Evolutionary conservation across 2,888 invertebrate species (phyloP).

Genomic region (Clepsis dumicolana): DNA sequence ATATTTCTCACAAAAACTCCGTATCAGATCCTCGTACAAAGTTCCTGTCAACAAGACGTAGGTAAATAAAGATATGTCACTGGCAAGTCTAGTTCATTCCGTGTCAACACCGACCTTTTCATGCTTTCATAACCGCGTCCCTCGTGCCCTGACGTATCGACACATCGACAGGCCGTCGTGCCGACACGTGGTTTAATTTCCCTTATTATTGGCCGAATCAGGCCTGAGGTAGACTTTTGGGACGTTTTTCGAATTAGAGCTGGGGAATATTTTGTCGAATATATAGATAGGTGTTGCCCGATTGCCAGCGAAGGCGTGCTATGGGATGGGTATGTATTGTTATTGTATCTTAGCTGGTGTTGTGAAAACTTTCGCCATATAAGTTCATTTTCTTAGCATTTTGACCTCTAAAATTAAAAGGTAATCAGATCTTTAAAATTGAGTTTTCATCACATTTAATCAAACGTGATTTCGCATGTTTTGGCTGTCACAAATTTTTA

Average conservation of each 20-base stretch:
- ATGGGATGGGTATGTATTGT: too few relatives aligned
- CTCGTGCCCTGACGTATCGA: conserved; percentile 2
- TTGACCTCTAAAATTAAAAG: not conserved
- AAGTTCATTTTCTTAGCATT: too few relatives aligned
- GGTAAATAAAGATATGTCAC: conserved; percentile 39
- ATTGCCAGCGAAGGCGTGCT: too few relatives aligned
- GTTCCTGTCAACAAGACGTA: conserved; percentile 26
- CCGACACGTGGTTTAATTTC: conserved; percentile 20
- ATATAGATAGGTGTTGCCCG: too few relatives aligned
- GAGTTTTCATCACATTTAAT: too few relatives aligned
- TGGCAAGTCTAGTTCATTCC: conserved; percentile 21
- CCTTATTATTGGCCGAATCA: too few relatives aligned
- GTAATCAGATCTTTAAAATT: not conserved
- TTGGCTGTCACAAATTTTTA: too few relatives aligned
- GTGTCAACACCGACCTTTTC: conserved; percentile 34
- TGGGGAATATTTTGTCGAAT: too few relatives aligned
- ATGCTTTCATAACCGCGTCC: conserved; percentile 20
- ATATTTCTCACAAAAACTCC: not conserved
- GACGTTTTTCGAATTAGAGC: too few relatives aligned
- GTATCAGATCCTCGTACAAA: conserved; percentile 13
- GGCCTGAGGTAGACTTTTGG: not conserved
- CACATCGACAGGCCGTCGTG: conserved; percentile 26
- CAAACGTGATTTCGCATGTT: not conserved
- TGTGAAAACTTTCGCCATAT: too few relatives aligned
- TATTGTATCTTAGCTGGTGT: too few relatives aligned